These are phyloP conservation scores for Coregonus suidteri DNA, from an alignment of 2,797 vertebrate genomes.

Conservation along the genomic window DNA sequence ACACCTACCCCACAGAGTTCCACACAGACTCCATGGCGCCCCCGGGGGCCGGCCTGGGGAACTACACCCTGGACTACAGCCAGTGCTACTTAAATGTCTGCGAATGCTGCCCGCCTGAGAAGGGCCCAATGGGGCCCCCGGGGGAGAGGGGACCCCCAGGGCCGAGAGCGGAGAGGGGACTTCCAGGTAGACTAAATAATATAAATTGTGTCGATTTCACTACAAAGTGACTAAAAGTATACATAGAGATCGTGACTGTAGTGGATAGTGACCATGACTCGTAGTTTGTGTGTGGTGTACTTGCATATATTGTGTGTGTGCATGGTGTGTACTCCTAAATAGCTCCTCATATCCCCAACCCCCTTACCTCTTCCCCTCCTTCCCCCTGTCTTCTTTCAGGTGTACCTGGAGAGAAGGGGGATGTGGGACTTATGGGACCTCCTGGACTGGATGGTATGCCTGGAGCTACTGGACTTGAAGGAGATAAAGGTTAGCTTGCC, in stretches of 20 bases:
- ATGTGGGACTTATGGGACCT: conserved; percentile 75
- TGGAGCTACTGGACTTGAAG: conserved; percentile 70
- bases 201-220: neutral
- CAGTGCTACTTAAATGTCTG: conserved; percentile 94
- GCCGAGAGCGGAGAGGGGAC: conserved; percentile 62
- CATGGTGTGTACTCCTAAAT: neutral
- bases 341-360: neutral
- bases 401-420: conserved; percentile 81
- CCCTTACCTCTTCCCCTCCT: neutral
- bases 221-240: neutral
- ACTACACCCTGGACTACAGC: conserved; percentile 82
- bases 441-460: conserved; percentile 73
- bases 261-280: neutral
- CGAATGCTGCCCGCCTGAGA: conserved; percentile 84
- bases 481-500: conserved; percentile 67
- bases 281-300: neutral
- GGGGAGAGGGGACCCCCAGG: conserved; percentile 63
- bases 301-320: neutral
- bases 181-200: conserved; percentile 55
- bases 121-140: conserved; percentile 76
- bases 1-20: conserved; percentile 70
- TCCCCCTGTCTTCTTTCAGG: conserved; percentile 67
- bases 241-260: neutral
- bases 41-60: conserved; percentile 69
- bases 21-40: conserved; percentile 59